A percentile compares a stretch with the other conserved stretches of the same genome.
Evolutionary conservation across 2,797 vertebrate genomes (phyloP).

Genomic region (Enoplosus armatus): DNA sequence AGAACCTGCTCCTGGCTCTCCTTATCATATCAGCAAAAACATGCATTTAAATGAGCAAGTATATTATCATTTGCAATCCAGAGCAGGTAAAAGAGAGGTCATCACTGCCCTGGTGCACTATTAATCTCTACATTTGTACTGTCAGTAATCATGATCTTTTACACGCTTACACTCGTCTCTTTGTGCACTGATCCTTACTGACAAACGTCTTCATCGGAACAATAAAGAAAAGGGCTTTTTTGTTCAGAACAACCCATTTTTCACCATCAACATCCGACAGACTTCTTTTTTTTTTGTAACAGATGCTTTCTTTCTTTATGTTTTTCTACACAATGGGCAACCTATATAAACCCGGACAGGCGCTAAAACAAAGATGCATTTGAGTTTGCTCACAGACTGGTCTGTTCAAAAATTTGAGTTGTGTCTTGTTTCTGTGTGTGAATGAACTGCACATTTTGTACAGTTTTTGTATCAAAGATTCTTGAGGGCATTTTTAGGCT

Average conservation of each 20-base stretch:
- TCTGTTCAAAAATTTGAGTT: neutral
- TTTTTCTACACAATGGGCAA: slow-evolving; percentile 30
- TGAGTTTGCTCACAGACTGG: slow-evolving; percentile 11
- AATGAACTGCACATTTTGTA: neutral
- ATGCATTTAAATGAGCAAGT: slow-evolving; percentile 67
- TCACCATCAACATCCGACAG: slow-evolving; percentile 29
- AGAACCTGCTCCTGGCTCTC: slow-evolving; percentile 19
- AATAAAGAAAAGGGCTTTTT: slow-evolving; percentile 36
- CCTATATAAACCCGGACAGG: slow-evolving; percentile 15
- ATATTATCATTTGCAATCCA: slow-evolving; percentile 43
- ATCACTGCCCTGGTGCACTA: neutral
- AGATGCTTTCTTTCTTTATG: slow-evolving; percentile 35
- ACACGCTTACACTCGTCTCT: neutral
- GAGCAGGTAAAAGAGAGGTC: slow-evolving; percentile 22
- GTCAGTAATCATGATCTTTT: slow-evolving; percentile 8
- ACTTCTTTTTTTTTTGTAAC: slow-evolving; percentile 26
- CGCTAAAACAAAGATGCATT: slow-evolving; percentile 30
- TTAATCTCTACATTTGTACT: neutral
- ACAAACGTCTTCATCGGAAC: slow-evolving; percentile 26
- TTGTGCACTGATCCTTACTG: slow-evolving; percentile 21
- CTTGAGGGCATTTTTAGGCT: slow-evolving; percentile 2
- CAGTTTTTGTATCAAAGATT: neutral
- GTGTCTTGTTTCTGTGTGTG: neutral
- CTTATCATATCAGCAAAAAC: slow-evolving; percentile 37
- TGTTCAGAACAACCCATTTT: slow-evolving; percentile 31